Evolutionary conservation across 1,140 invertebrate genomes (phyloP).

Genomic region (Sinonovacula constricta): DNA sequence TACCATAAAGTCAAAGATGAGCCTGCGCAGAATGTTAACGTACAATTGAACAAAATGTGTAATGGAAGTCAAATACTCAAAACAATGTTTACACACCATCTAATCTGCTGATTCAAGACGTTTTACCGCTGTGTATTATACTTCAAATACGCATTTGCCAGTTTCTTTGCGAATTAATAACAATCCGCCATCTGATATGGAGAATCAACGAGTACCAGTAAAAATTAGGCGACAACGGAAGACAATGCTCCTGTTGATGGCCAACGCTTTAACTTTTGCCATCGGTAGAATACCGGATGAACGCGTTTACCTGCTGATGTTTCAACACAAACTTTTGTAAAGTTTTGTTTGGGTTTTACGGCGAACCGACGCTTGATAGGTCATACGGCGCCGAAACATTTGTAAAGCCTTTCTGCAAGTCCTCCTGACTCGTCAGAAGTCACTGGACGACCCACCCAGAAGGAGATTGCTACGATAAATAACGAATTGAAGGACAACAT

Average conservation of each 20-base stretch:
- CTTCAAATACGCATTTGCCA: slow-evolving; percentile 72
- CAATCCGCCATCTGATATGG: slow-evolving; percentile 44
- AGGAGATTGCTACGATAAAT: slow-evolving; percentile 54
- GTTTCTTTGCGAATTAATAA: slow-evolving; percentile 74
- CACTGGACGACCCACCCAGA: slow-evolving; percentile 4
- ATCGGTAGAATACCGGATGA: slow-evolving; percentile 79
- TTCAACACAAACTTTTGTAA: slow-evolving; percentile 70
- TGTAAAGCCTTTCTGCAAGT: slow-evolving; percentile 45
- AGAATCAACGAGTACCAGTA: slow-evolving; percentile 33
- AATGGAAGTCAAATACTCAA: slow-evolving; percentile 54
- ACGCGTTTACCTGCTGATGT: slow-evolving; percentile 69
- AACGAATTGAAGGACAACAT: slow-evolving; percentile 45
- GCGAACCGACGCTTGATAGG: no score
- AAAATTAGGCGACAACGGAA: slow-evolving; percentile 80
- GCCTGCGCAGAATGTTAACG: slow-evolving; percentile 53
- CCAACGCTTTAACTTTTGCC: slow-evolving; percentile 79
- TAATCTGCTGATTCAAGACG: slow-evolving; percentile 67
- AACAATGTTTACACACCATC: slow-evolving; percentile 68
- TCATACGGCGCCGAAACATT: no score
- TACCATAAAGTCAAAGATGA: slow-evolving; percentile 74
- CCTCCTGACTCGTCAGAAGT: slow-evolving; percentile 22
- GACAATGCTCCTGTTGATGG: slow-evolving; percentile 80
- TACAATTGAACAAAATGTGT: slow-evolving; percentile 63
- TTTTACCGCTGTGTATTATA: slow-evolving; percentile 73
- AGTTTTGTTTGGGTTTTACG: no score